Evolutionary conservation across 1,140 invertebrate genomes (phyloP).

Genomic region (Anastatus disparis): DNA sequence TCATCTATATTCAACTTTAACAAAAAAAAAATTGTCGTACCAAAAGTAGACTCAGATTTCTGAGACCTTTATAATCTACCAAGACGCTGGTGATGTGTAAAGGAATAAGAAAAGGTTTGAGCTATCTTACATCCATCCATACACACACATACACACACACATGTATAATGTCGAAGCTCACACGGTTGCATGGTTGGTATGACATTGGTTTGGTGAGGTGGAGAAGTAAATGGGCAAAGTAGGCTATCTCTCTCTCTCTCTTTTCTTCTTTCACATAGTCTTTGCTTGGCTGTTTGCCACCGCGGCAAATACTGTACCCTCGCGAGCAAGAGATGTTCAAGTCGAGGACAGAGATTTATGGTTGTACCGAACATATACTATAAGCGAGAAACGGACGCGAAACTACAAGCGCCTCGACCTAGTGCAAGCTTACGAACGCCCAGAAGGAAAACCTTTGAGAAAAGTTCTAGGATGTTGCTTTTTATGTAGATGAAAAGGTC

Average conservation of each 20-base stretch:
- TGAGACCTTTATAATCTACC: background rate
- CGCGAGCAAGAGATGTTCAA: constrained; percentile 48
- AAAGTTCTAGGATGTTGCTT: background rate
- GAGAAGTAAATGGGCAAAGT: constrained; percentile 24
- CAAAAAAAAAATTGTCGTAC: background rate
- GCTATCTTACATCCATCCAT: background rate
- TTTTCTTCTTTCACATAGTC: too few relatives aligned
- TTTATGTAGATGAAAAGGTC: background rate
- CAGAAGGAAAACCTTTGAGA: background rate
- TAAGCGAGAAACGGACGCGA: constrained; percentile 43
- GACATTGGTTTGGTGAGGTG: constrained; percentile 16
- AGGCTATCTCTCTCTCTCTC: too few relatives aligned
- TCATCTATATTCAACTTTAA: too few relatives aligned
- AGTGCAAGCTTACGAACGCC: too few relatives aligned
- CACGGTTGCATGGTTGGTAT: background rate
- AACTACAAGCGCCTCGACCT: constrained; percentile 3
- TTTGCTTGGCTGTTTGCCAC: constrained; percentile 53
- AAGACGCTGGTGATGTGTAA: too few relatives aligned
- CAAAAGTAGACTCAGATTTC: background rate
- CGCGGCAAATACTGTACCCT: constrained; percentile 49
- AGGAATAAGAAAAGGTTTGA: too few relatives aligned
- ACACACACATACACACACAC: background rate
- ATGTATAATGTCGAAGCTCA: background rate
- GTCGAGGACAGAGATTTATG: constrained; percentile 48
- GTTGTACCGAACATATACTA: constrained; percentile 28